These are phyloP conservation scores for Dicrostonyx torquatus DNA, from an alignment of 2,797 vertebrate genomes.

Conservation along the genomic window DNA sequence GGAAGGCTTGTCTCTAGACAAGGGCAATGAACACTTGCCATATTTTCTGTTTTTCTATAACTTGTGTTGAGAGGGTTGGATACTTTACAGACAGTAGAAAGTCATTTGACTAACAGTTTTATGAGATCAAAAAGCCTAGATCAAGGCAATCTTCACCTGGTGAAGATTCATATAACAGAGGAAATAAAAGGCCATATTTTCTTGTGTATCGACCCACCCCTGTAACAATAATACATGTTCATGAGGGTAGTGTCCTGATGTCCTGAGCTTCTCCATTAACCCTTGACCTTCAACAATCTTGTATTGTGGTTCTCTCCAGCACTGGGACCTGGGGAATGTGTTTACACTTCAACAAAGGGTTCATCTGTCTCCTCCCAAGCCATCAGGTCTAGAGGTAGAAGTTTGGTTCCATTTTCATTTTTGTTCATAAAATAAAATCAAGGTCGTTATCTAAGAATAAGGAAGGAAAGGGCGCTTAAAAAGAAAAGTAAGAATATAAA, in stretches of 20 bases:
- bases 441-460: neutral
- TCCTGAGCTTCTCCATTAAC: neutral
- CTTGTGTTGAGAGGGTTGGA: neutral
- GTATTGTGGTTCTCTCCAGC: neutral
- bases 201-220: too few relatives aligned
- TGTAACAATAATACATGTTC: neutral
- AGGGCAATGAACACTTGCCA: neutral
- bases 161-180: neutral
- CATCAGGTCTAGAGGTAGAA: neutral
- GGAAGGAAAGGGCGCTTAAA: accelerated
- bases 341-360: neutral
- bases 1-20: neutral
- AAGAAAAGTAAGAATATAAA: conserved; percentile 27
- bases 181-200: neutral
- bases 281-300: neutral
- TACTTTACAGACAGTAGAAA: neutral
- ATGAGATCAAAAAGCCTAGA: neutral
- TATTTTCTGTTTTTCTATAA: neutral
- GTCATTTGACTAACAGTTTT: neutral
- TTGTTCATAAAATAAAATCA: neutral
- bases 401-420: neutral
- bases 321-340: too few relatives aligned
- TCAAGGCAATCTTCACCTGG: neutral
- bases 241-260: neutral
- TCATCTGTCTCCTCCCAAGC: neutral